Base-by-base conservation (phyloP, 2,797 vertebrate species). In the Poecilia wingei region DNA sequence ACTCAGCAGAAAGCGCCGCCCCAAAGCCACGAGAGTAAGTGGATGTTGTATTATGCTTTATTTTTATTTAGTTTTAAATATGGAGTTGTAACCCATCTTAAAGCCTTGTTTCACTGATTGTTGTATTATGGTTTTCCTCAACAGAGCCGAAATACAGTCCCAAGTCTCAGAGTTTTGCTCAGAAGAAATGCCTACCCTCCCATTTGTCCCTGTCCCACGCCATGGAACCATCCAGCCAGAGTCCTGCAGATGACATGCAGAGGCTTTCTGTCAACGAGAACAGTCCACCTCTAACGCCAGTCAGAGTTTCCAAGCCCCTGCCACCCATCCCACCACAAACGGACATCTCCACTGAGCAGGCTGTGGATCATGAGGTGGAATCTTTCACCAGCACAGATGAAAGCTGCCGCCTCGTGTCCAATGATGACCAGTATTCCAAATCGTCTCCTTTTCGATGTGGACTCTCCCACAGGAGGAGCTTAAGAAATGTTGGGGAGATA, bases 331-430 rank as follows among this genome's bases (percentile, higher is more conserved):
- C 96, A 0, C 91, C 94, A 78, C 84, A 88, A 6, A 95, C 95
- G 39, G 95, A 96, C 87, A 78, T 90, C 28, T 83, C 82, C 79
- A 80, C 88, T 3, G 97, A 98, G 31, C 97, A 97, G 72, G 91
- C 92, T 36, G 93, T 95, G 33, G 98, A 99, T 93, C 96, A 88
- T 53, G 98, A 99, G 88, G 96, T 98, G 1, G 97, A 98, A 74
- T 97, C 96, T 87, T 94, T 98, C 78, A 97, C 95, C 0, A 96
- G 96, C 83, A 94, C 96, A 0, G 98, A 99, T 9, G 96, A 96
- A 75, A 95, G 87, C 89, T 76, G 89, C 72, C 89, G 93, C 85
- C 89, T 96, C 80, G 94, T 96, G 77, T 91, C 95, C 25, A 76
- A 10, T 16, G 74, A 64, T 0, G 91, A 95, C 57, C 85, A 90